A percentile compares a stretch with the other conserved stretches of the same genome.
phyloP scores from a whole-genome alignment of 2,797 vertebrate species.

The Xenops minutus region DNA sequence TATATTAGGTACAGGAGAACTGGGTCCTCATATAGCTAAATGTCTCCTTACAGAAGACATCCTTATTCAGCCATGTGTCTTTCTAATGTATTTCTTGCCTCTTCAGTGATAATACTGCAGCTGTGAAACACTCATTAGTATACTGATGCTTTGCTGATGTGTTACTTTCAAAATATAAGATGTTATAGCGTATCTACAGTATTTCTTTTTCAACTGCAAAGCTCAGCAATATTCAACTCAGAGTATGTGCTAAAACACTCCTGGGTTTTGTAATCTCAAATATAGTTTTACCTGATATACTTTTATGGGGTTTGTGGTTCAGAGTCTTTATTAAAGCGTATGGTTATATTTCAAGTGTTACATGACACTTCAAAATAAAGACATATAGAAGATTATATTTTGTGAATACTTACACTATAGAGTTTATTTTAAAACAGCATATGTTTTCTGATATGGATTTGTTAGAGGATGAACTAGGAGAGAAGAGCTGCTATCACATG shows the following conservation, averaged over 20 bases:
- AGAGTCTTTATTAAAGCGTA: neutral
- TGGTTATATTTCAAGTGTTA: neutral
- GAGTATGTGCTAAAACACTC: neutral
- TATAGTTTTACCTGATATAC: neutral
- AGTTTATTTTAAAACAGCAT: neutral
- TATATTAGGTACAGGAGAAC: neutral
- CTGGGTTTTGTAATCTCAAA: neutral
- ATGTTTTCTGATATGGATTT: neutral
- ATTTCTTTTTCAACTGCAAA: neutral
- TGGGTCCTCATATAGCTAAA: neutral
- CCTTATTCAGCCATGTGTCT: neutral
- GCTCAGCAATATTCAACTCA: neutral
- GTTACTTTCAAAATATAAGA: neutral
- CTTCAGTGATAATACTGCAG: conserved; percentile 25
- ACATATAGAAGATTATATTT: neutral
- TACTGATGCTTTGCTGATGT: neutral
- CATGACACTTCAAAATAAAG: neutral
- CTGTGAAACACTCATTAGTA: conserved; percentile 18
- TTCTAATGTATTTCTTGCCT: conserved; percentile 22
- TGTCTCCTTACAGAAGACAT: neutral
- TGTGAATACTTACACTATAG: neutral
- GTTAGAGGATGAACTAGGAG: neutral
- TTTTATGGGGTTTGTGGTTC: neutral
- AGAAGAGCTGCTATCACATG: neutral
- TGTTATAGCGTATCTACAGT: neutral